Conservation (phyloP, 1,140 invertebrate species). For the Drosophila nasuta region DNA sequence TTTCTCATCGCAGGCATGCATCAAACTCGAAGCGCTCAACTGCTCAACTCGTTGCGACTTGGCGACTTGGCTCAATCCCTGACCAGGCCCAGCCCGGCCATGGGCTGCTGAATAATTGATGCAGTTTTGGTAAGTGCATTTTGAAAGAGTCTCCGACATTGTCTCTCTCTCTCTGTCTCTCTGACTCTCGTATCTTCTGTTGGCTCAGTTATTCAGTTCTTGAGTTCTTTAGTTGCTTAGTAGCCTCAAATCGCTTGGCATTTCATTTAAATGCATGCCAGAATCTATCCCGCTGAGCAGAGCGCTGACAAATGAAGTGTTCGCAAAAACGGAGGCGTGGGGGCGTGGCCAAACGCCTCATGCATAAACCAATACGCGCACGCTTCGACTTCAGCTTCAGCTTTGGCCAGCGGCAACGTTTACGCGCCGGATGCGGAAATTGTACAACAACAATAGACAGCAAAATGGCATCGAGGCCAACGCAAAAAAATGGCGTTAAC, state of each 20-base stretch:
- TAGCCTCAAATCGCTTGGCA: slow-evolving; percentile 54
- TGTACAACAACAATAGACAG: slow-evolving; percentile 77
- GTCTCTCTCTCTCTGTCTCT: slow-evolving; percentile 15
- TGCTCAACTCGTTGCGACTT: slow-evolving; percentile 75
- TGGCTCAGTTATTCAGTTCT: slow-evolving; percentile 19
- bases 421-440: slow-evolving; percentile 81
- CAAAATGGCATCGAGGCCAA: slow-evolving; percentile 66
- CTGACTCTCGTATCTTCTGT: slow-evolving; percentile 7
- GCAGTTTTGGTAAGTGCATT: slow-evolving; percentile 82
- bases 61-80: slow-evolving; percentile 76
- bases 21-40: slow-evolving; percentile 61
- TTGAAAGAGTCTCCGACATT: slow-evolving; percentile 52
- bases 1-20: slow-evolving; percentile 65
- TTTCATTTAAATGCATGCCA: slow-evolving; percentile 66
- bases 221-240: slow-evolving; percentile 46
- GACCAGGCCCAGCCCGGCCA: slow-evolving; percentile 62
- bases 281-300: slow-evolving; percentile 30
- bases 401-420: slow-evolving; percentile 46
- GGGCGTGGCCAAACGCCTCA: slow-evolving; percentile 55
- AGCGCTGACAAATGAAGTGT: slow-evolving; percentile 76
- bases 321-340: slow-evolving; percentile 30
- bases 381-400: slow-evolving; percentile 5
- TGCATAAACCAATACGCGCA: slow-evolving; percentile 77
- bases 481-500: slow-evolving; percentile 65
- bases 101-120: slow-evolving; percentile 80